Conservation (phyloP, 2,113 vertebrate genomes). For the Myiopsitta monachus region DNA sequence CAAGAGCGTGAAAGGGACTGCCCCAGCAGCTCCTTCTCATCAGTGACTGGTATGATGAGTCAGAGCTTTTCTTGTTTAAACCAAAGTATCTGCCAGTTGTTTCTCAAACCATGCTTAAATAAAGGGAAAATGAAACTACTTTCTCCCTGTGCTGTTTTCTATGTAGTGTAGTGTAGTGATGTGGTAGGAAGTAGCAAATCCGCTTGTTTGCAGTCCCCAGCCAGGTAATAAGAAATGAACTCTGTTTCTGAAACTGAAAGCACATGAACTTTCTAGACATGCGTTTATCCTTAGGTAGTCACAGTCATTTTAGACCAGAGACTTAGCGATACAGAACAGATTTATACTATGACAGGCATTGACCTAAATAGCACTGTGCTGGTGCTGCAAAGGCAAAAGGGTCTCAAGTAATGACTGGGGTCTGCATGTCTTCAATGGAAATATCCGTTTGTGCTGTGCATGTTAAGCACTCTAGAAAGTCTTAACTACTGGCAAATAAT, state of each 20-base stretch:
- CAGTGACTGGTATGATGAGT: neutral
- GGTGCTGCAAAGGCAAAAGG: neutral
- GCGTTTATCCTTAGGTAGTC: neutral
- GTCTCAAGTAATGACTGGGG: neutral
- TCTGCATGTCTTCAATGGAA: rapidly evolving
- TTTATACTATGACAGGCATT: neutral
- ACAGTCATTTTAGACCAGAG: neutral
- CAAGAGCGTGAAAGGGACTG: neutral
- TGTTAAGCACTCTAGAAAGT: neutral
- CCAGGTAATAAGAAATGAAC: neutral
- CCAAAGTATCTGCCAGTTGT: neutral
- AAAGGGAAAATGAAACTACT: neutral
- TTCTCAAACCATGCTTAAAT: neutral
- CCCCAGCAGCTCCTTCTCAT: neutral
- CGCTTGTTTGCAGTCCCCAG: too few relatives aligned
- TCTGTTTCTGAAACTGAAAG: neutral
- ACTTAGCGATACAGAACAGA: neutral
- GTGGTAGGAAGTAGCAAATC: neutral
- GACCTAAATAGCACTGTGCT: neutral
- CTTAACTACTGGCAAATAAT: neutral
- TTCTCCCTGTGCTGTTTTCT: neutral
- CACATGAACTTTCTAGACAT: neutral
- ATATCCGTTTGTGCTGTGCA: rapidly evolving
- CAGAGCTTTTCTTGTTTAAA: neutral
- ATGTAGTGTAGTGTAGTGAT: rapidly evolving